These are phyloP conservation scores for Bergia sp. DNA, from an alignment of 92 coral and sea anemone species.

Conservation along the genomic window DNA sequence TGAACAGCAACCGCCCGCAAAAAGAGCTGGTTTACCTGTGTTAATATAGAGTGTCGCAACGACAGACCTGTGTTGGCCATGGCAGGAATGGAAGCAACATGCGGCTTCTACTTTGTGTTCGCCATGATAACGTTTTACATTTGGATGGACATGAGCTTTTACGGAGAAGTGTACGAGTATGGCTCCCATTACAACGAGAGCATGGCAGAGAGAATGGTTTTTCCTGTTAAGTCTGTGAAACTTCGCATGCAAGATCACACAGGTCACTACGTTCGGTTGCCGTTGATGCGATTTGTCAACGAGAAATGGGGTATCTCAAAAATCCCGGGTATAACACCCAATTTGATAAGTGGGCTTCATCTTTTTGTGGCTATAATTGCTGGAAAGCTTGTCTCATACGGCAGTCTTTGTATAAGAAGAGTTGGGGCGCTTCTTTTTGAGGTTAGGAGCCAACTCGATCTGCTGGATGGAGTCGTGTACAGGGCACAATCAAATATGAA, in stretches of 20 bases:
- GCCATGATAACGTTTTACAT: slow-evolving; percentile 74
- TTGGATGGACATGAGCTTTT: slow-evolving; percentile 91
- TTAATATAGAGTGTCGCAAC: neutral
- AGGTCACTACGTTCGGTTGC: slow-evolving; percentile 80
- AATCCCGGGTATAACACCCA: slow-evolving; percentile 73
- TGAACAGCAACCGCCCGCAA: neutral
- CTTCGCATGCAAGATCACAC: slow-evolving; percentile 87
- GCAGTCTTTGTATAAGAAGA: slow-evolving; percentile 70
- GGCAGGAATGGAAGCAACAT: slow-evolving; percentile 83
- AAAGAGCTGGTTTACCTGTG: slow-evolving; percentile 10
- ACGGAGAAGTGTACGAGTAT: slow-evolving; percentile 80
- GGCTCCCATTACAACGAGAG: slow-evolving; percentile 77
- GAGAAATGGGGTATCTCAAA: slow-evolving; percentile 72
- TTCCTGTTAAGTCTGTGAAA: slow-evolving; percentile 76
- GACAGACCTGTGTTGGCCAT: slow-evolving; percentile 1
- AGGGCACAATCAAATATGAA: slow-evolving; percentile 80
- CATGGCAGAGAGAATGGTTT: slow-evolving; percentile 70
- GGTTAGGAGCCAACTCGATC: slow-evolving; percentile 73
- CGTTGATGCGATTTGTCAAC: slow-evolving; percentile 69
- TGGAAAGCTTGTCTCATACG: slow-evolving; percentile 65
- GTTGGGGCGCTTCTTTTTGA: slow-evolving; percentile 71
- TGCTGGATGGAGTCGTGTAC: slow-evolving; percentile 81
- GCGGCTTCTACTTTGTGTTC: slow-evolving; percentile 81
- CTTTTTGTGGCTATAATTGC: slow-evolving; percentile 73
- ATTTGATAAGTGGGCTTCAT: slow-evolving; percentile 77